A percentile compares a stretch with the other conserved stretches of the same genome.
Evolutionary conservation across 2,888 invertebrate species (phyloP).

Genomic region (Caenorhabditis sp.): DNA sequence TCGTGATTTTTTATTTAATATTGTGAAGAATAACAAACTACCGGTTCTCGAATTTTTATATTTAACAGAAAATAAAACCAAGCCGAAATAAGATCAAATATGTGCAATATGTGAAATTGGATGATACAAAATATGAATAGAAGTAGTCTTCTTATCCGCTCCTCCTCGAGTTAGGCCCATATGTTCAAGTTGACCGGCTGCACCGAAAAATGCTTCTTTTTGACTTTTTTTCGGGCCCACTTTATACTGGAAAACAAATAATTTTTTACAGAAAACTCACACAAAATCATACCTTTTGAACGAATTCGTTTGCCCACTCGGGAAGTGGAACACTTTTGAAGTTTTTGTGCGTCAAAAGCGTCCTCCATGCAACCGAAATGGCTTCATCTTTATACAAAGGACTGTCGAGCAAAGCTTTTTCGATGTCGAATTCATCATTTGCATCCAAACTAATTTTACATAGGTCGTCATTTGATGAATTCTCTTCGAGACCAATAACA

Average conservation of each 20-base stretch:
- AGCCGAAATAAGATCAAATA: too few relatives aligned
- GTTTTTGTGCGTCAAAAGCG: slow-evolving; percentile 17
- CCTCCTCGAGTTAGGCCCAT: slow-evolving; percentile 31
- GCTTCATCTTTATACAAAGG: neutral
- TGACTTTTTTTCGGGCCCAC: slow-evolving; percentile 2
- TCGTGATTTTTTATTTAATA: too few relatives aligned
- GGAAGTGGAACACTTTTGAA: slow-evolving; percentile 24
- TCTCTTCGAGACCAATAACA: slow-evolving; percentile 8
- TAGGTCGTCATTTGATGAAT: neutral
- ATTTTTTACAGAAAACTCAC: too few relatives aligned
- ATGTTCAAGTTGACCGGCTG: slow-evolving; percentile 28
- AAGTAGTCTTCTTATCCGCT: slow-evolving; percentile 21
- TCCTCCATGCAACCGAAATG: slow-evolving; percentile 21
- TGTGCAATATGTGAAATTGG: slow-evolving; percentile 23
- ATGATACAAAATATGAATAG: slow-evolving; percentile 29
- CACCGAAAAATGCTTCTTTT: slow-evolving; percentile 33
- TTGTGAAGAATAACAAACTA: too few relatives aligned
- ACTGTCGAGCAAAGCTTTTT: slow-evolving; percentile 10
- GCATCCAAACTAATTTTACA: slow-evolving; percentile 15
- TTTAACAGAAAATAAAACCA: neutral
- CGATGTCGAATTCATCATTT: slow-evolving; percentile 25
- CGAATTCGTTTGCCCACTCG: slow-evolving; percentile 23
- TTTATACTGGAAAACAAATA: slow-evolving; percentile 9
- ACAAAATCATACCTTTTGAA: slow-evolving; percentile 18
- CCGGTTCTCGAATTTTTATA: neutral